Percentiles rank a stretch among this genome's conserved stretches.
Conservation (phyloP, 53 echinoderm and acorn worm species). For the Hippasteria phrygiana region DNA sequence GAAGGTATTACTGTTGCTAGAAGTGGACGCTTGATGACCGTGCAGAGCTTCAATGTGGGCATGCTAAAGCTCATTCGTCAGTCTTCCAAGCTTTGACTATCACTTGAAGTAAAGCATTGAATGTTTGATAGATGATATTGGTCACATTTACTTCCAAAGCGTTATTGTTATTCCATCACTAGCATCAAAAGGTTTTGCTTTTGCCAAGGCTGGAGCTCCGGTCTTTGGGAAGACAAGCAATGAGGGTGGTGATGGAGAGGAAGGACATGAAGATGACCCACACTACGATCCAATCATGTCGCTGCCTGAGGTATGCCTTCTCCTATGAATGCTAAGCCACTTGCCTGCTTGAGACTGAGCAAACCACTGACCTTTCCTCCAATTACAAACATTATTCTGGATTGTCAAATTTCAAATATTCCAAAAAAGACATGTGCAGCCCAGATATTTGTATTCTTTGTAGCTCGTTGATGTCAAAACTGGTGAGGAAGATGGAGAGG, state of each 20-base stretch:
- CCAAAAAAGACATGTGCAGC: no score
- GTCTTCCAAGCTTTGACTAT: no score
- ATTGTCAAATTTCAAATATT: neutral
- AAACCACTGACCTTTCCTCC: neutral
- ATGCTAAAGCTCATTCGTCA: no score
- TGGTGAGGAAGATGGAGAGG: slow-evolving; percentile 90
- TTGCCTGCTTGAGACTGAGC: neutral
- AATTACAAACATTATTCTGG: neutral
- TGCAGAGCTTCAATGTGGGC: no score
- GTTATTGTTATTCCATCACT: neutral
- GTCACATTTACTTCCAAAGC: no score
- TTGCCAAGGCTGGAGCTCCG: slow-evolving; percentile 85
- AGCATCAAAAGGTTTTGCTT: slow-evolving; percentile 48
- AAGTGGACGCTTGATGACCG: no score
- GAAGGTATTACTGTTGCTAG: no score
- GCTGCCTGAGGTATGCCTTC: slow-evolving; percentile 73
- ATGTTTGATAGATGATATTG: no score
- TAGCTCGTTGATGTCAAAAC: slow-evolving; percentile 73
- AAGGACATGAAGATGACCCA: slow-evolving; percentile 79
- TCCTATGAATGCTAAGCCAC: neutral
- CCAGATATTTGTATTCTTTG: neutral
- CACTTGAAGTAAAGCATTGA: no score
- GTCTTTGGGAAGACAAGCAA: slow-evolving; percentile 69
- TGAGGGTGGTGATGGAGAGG: slow-evolving; percentile 40
- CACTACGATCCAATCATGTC: slow-evolving; percentile 92